Evolutionary conservation across 2,888 invertebrate species (phyloP), one percentile per base, ranked within the genome.

Genomic region (Lottia gigantea): DNA sequence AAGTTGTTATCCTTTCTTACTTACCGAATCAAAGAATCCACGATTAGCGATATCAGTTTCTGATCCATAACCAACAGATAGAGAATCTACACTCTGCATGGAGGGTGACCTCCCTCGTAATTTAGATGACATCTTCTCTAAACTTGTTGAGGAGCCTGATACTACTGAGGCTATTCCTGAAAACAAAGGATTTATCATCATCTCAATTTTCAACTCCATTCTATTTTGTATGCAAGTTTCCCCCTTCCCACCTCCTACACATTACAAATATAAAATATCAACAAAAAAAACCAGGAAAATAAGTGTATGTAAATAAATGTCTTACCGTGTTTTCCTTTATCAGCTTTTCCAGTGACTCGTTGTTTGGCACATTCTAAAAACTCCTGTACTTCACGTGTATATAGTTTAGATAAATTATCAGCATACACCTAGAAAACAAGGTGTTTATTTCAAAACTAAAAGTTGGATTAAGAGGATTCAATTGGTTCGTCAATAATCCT

Each of bases 321-420:
- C 70, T 68, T 71, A 80, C 81, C 74, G 68, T 76, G 73, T 74
- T 82, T 79, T 25, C 75, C 74, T 67, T 74, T 76, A 40, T 81
- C 81, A 19, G 76, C 75, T 70, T 80, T 82, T 1, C 76, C 76
- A 31, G 76, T 75, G 40, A 84, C 72, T 47, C 89, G 90, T 75
- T 91, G 91, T 84, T 92, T 92, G 23, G 94, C 94, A 80, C 91
- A 91, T 78, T 95, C 95, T 88, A 95, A 93, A 83, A 95, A 93
- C 71, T 91, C 91, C 79, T 92, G 92, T 71, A 95, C 91, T 90
- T 95, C 95, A 80, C 95, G 92, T 86, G 96, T 96, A 89, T 97
- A 95, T 71, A 95, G 91, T 90, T 95, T 95, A 83, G 94, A 92
- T 85, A 97, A 91, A 66, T 94, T 94, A 77, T 92, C 91, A 47